Evolutionary conservation across 1,140 invertebrate genomes (phyloP).

Genomic region (Drosophila baimaii): DNA sequence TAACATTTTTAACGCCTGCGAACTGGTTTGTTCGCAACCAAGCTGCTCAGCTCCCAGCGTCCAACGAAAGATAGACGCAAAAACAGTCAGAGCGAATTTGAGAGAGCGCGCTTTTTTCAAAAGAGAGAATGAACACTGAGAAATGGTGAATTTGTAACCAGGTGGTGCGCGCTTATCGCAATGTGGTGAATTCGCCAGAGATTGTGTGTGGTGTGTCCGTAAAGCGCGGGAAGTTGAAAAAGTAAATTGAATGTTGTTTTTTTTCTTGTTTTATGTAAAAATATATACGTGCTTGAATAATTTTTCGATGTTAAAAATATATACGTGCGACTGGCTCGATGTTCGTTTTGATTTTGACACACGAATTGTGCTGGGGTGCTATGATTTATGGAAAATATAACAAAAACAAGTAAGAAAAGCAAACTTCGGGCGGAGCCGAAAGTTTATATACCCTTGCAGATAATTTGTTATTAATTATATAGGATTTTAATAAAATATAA

Average conservation of each 20-base stretch:
- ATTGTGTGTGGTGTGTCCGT: not conserved
- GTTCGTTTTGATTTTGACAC: not conserved
- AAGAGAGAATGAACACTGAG: not conserved
- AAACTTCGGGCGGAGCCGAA: no score
- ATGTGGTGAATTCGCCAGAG: not conserved
- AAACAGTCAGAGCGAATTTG: constrained; percentile 3
- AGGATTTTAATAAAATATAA: no score
- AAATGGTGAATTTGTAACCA: constrained; percentile 6
- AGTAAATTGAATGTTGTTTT: not conserved
- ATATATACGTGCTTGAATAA: not conserved
- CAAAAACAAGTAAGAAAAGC: no score
- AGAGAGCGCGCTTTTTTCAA: constrained; percentile 4
- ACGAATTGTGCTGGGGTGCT: not conserved
- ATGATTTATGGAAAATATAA: not conserved
- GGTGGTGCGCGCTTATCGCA: constrained; percentile 6
- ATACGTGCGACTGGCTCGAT: not conserved
- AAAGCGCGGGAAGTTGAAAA: constrained; percentile 23
- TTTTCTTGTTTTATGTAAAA: not conserved
- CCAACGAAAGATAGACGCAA: constrained; percentile 11
- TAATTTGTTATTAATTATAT: no score
- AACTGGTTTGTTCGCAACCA: constrained; percentile 20
- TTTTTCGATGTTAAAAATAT: not conserved
- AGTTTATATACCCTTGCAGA: no score
- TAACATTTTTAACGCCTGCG: not conserved
- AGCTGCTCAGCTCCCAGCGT: constrained; percentile 7